Evolutionary conservation across 2,888 invertebrate genomes (phyloP), one percentile per base, ranked within the genome.

Genomic region (Calliphora vomitoria): DNA sequence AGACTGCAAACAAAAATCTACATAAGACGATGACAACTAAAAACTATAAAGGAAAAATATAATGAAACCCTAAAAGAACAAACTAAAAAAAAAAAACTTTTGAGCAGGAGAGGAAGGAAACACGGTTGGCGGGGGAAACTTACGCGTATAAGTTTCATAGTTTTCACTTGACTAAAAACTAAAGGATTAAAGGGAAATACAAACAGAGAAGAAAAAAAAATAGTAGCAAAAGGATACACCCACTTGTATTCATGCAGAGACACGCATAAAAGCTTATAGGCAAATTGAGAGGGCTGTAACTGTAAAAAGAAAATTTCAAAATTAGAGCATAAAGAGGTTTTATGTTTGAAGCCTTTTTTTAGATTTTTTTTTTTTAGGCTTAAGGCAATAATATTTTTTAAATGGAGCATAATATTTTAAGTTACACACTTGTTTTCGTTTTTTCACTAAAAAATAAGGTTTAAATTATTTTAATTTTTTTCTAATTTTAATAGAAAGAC

Each of bases 11-110:
- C 20, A 68, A 68, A 47, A 68, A 15, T 68, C 15, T 68, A 47
- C 47, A 31, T 47, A 47, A 68, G 31, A 68, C 47, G 47, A 68
- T 20, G 44, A 25, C 20, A 31, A 25, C n/a, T 20, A 44, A 25
- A 20, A 47, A 68, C 13, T n/a, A 44, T 44, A 15, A 62, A 38
- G 31, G 8, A 13, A 58, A 58, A 58, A 25, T 0, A n/a, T 4
- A 58, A 55, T 38, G 55, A 71, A 66, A 72, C 35, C 62, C 38
- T 82, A 72, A 82, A 82, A 82, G 25, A 38, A 62, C 50, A 53
- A 41, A 58, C 47, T 58, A 38, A 31, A 50, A 25, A 35, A 38
- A 31, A 50, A 25, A 35, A 20, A 68, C 68, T 18, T 41, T 5
- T 25, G 3, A 25, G 8, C 11, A 25, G 11, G 8, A 66, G 11